Base-by-base conservation (phyloP, 2,888 invertebrate genomes). In the Cheilosia urbana region DNA sequence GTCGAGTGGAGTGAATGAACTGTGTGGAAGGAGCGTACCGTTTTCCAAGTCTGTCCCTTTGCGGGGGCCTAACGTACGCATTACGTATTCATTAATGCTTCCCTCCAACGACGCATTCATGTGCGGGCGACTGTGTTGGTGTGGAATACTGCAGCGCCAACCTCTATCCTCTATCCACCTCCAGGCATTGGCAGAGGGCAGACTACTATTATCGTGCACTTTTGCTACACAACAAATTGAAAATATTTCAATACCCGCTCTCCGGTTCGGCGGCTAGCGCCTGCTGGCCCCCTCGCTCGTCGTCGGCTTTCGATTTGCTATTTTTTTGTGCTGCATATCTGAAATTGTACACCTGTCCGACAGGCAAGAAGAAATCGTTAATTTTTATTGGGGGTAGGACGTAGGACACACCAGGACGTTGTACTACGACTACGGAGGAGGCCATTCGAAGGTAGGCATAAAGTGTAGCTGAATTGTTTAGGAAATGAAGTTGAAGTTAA, bases 311-410 rank as follows among this genome's bases (percentile, higher is more conserved):
- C 71, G 55, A 66, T 76, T 85, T 84, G 51, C 65, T 51, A 51
- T 24, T 73, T 62, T 73, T 57, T 84, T 17, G 71, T 72, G 76
- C 62, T 60, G 76, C 81, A 76, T 81, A 81, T 85, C 85, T 76
- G 76, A 81, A 85, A 85, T 68, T 81, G 81, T 85, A 85, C 85
- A 85, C 85, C 85, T 85, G 85, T 85, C 85, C 72, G 68, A 76
- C 76, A 68, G 66, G 42, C 66, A 72, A 66, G 81, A 68, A 85
- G 85, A 68, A 85, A 85, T 77, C 81, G 85, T 85, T 85, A 81
- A 85, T 85, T 85, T 85, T 85, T 85, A 85, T 85, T 81, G 81
- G 57, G 49, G 71, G 80, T 62, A 75, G 66, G 71, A 17, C 17
- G n/a, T n/a, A n/a, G n/a, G n/a, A 71, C 71, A 45, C 66, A n/a